phyloP scores from a whole-genome alignment of 2,113 vertebrate species.

The Pelvicachromis taeniatus region DNA sequence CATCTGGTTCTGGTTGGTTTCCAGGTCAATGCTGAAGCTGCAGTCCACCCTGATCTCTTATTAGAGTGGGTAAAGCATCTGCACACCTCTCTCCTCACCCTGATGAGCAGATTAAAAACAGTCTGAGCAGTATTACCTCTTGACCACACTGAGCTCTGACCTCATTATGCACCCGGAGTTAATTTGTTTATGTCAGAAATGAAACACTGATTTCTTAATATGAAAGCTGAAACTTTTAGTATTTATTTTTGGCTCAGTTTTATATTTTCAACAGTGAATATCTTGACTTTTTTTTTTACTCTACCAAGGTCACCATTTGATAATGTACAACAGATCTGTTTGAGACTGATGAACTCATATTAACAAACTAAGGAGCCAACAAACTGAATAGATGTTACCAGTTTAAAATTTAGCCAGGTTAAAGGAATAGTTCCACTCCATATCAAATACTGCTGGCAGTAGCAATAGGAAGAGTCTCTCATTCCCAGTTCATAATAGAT shows the following conservation, averaged over 20 bases:
- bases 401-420: rapidly evolving
- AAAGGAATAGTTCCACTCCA: neutral
- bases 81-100: neutral
- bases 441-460: neutral
- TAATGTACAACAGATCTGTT: neutral
- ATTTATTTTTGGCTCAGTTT: neutral
- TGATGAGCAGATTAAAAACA: neutral
- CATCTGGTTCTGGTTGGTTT: neutral
- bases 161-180: neutral
- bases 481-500: neutral
- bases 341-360: neutral
- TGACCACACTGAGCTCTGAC: neutral
- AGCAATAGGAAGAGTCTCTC: neutral
- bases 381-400: neutral
- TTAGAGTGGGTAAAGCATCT: neutral
- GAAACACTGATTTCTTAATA: rapidly evolving
- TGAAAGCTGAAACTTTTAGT: neutral
- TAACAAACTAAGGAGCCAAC: neutral
- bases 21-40: neutral
- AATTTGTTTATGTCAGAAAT: neutral
- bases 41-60: constrained; percentile 3
- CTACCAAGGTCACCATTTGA: neutral
- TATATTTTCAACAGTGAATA: neutral
- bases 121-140: neutral
- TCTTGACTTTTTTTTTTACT: neutral